phyloP scores from a whole-genome alignment of 2,113 vertebrate species.

The Clarias batrachus region DNA sequence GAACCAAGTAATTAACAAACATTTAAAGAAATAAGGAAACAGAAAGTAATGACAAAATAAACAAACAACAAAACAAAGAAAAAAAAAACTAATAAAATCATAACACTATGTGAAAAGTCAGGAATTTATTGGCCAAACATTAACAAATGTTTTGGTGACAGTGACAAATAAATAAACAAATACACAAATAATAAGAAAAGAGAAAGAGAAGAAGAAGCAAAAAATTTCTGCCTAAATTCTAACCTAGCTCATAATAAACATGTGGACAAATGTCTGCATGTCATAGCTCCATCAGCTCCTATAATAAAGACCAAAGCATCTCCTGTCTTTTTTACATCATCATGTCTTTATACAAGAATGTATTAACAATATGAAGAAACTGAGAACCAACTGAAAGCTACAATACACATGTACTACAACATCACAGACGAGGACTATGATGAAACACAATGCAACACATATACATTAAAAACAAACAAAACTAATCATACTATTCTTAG shows the following conservation, averaged over 20 bases:
- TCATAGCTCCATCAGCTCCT: neutral
- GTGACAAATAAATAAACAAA: neutral
- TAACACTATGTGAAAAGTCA: too few relatives aligned
- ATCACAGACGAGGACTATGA: neutral
- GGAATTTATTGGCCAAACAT: too few relatives aligned
- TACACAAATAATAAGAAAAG: too few relatives aligned
- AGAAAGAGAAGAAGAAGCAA: neutral
- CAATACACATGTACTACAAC: neutral
- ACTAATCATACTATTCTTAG: neutral
- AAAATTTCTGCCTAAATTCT: neutral
- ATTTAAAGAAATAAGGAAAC: too few relatives aligned
- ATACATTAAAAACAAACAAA: neutral
- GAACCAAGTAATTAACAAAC: too few relatives aligned
- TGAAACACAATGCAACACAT: neutral
- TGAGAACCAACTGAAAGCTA: neutral
- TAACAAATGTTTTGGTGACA: too few relatives aligned
- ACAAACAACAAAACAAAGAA: too few relatives aligned
- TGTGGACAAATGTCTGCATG: neutral
- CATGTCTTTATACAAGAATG: neutral
- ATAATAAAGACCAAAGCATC: neutral
- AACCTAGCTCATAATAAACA: neutral
- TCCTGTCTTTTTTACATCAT: too few relatives aligned
- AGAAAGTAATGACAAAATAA: too few relatives aligned
- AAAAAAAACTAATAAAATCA: too few relatives aligned
- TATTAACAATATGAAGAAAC: neutral